Conservation (phyloP, 1,140 invertebrate species). For the Hermatobates lingyangjiaoensis region DNA sequence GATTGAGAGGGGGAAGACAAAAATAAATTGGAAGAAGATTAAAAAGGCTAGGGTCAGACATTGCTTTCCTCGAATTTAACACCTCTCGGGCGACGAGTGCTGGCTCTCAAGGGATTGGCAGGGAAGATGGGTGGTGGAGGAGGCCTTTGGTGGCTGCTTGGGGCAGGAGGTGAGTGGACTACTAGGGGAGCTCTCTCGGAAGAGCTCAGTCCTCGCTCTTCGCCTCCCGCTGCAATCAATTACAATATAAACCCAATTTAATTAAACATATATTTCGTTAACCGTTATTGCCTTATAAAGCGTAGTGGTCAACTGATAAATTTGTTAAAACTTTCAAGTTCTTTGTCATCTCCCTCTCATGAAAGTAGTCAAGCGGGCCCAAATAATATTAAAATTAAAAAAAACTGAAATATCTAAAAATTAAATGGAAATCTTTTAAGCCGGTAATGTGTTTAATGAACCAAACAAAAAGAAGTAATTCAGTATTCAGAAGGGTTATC, state of each 20-base stretch:
- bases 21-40: no score
- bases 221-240: slow-evolving; percentile 24
- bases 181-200: slow-evolving; percentile 35
- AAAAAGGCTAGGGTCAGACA: no score
- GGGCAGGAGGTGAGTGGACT: slow-evolving; percentile 5
- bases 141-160: slow-evolving; percentile 2
- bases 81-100: slow-evolving; percentile 27
- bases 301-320: background rate
- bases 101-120: slow-evolving; percentile 22
- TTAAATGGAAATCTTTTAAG: no score
- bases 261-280: background rate
- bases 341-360: background rate
- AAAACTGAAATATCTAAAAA: no score
- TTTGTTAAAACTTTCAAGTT: background rate
- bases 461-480: no score
- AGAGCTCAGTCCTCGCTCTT: slow-evolving; percentile 37
- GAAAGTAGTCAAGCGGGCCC: background rate
- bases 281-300: background rate
- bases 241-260: slow-evolving; percentile 23
- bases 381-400: background rate
- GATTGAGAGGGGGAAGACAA: no score
- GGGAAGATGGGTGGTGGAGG: slow-evolving; percentile 17
- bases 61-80: slow-evolving; percentile 32
- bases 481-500: no score
- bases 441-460: no score